These are phyloP conservation scores for Camponotus vicinus DNA, from an alignment of 1,140 invertebrate genomes.

Conservation along the genomic window DNA sequence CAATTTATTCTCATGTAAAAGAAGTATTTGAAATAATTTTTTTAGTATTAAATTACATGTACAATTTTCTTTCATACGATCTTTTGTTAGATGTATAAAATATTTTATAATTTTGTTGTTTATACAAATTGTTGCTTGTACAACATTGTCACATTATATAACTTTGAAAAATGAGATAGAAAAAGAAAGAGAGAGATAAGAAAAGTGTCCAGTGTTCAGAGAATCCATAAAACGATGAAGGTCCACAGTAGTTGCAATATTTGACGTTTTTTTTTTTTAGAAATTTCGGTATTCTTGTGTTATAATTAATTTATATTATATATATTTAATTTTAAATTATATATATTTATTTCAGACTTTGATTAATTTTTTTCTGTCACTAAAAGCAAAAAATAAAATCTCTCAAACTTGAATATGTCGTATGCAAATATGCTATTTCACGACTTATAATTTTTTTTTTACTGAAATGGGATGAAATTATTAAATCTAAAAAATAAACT, in stretches of 20 bases:
- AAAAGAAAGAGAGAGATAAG: background rate
- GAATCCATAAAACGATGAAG: conserved; percentile 5
- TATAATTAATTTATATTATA: background rate
- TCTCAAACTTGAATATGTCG: background rate
- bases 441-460: background rate
- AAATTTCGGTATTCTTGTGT: background rate
- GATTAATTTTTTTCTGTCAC: background rate
- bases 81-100: conserved; percentile 14
- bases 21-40: background rate
- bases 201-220: conserved; percentile 6
- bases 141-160: conserved; percentile 15
- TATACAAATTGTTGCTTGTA: conserved; percentile 30
- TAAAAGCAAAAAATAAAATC: background rate
- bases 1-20: background rate
- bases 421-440: background rate
- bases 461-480: background rate
- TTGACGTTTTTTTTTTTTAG: background rate
- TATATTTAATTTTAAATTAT: background rate
- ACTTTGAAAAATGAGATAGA: conserved; percentile 19
- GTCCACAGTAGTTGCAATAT: background rate
- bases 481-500: conserved; percentile 16
- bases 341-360: background rate
- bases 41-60: background rate
- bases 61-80: background rate
- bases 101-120: conserved; percentile 43